Conservation (phyloP, 2,113 vertebrate genomes). For the Xerus inauris region DNA sequence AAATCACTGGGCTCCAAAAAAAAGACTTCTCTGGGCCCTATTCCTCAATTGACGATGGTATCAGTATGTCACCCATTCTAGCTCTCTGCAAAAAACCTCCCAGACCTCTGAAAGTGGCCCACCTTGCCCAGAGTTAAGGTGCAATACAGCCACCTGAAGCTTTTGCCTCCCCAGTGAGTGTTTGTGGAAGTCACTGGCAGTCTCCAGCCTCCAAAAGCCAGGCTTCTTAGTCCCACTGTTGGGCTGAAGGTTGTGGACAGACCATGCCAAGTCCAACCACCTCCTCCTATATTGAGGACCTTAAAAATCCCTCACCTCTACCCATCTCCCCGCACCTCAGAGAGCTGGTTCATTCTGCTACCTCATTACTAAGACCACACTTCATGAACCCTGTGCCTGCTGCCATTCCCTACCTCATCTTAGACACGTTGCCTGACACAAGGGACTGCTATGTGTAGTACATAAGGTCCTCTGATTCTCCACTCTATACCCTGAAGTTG, state of each 20-base stretch:
- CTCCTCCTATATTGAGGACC: not conserved
- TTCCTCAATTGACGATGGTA: not conserved
- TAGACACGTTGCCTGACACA: not conserved
- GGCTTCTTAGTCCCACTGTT: not conserved
- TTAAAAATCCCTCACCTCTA: not conserved
- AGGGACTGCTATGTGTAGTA: not conserved
- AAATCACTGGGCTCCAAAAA: not conserved
- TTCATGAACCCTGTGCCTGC: not conserved
- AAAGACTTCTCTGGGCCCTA: not conserved
- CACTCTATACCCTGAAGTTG: not conserved
- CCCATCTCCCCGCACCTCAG: not conserved
- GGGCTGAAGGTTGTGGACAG: not conserved
- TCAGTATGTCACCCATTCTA: not conserved
- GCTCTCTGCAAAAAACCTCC: not conserved
- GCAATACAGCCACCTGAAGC: not conserved
- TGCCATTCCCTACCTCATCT: not conserved
- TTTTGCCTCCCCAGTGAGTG: not conserved
- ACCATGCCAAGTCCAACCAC: not conserved
- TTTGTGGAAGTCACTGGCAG: constrained; percentile 32
- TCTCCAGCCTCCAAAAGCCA: not conserved
- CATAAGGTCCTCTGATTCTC: not conserved
- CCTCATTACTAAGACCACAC: not conserved
- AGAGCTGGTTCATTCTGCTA: not conserved
- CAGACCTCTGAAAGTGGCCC: not conserved
- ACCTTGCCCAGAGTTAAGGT: not conserved